Conservation (phyloP, 2,888 invertebrate species). For the Ferdinandea cuprea region DNA sequence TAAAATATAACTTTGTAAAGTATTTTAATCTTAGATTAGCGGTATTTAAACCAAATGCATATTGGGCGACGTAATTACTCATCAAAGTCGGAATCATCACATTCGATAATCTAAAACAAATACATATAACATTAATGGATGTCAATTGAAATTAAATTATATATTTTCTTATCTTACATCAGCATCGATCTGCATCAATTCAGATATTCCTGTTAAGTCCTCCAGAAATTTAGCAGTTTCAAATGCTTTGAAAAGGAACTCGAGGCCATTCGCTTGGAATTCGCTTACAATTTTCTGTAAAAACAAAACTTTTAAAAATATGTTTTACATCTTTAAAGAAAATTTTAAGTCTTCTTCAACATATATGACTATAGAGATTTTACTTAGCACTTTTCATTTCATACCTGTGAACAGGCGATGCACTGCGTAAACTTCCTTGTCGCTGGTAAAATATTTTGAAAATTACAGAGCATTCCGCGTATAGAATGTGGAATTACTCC, state of each 20-base stretch:
- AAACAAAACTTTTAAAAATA: no score
- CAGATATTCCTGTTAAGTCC: slow-evolving; percentile 91
- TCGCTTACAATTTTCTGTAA: slow-evolving; percentile 83
- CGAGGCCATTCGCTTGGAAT: slow-evolving; percentile 85
- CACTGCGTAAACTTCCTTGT: slow-evolving; percentile 94
- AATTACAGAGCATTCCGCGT: slow-evolving; percentile 93
- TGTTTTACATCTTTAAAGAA: background rate
- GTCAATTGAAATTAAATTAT: no score
- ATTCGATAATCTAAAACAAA: slow-evolving; percentile 80
- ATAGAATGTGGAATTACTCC: slow-evolving; percentile 97
- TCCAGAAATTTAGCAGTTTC: slow-evolving; percentile 92
- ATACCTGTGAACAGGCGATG: slow-evolving; percentile 92
- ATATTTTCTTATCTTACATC: slow-evolving; percentile 83
- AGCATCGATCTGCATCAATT: slow-evolving; percentile 86
- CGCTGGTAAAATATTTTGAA: slow-evolving; percentile 92
- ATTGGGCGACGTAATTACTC: slow-evolving; percentile 60
- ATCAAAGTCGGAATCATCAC: slow-evolving; percentile 81
- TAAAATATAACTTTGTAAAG: slow-evolving; percentile 10
- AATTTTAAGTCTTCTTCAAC: background rate
- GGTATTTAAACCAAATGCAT: slow-evolving; percentile 26
- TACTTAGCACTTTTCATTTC: background rate
- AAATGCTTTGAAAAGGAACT: slow-evolving; percentile 91
- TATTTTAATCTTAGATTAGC: slow-evolving; percentile 11
- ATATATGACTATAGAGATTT: background rate
- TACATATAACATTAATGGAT: background rate